Percentiles rank a stretch among this genome's conserved stretches.
These are phyloP conservation scores for Acrocephalus kingi DNA, from an alignment of 2,113 vertebrate genomes.

Conservation along the genomic window DNA sequence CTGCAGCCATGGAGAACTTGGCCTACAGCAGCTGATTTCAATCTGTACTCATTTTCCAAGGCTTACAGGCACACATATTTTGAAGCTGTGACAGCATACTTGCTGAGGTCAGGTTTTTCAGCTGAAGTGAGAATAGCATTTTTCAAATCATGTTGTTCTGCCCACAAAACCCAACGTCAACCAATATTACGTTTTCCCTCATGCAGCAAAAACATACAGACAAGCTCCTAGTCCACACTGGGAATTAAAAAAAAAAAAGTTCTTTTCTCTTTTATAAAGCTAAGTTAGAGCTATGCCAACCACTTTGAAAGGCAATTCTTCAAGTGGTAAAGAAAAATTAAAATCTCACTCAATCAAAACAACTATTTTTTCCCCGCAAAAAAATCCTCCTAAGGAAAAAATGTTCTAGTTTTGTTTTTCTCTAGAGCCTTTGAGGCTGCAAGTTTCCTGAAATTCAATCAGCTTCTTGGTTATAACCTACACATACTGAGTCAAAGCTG, in stretches of 20 bases:
- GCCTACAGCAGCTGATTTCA: background rate
- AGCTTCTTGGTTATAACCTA: background rate
- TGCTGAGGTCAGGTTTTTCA: background rate
- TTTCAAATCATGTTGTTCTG: background rate
- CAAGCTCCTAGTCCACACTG: background rate
- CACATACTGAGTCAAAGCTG: rapidly evolving
- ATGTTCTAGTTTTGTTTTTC: background rate
- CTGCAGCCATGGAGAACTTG: background rate
- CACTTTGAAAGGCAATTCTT: background rate
- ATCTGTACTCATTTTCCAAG: conserved; percentile 5
- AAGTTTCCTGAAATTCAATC: background rate
- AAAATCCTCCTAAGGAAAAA: background rate
- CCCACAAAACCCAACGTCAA: background rate
- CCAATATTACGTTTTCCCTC: background rate
- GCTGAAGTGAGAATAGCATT: background rate
- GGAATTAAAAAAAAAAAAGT: background rate
- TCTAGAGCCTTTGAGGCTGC: background rate
- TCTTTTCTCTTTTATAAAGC: background rate
- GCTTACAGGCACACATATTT: background rate
- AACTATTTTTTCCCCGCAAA: rapidly evolving
- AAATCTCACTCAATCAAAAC: background rate
- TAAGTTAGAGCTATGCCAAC: background rate
- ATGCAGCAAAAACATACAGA: background rate
- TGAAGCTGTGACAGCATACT: background rate
- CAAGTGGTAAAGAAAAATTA: background rate